Percentiles rank a stretch among this genome's conserved stretches.
phyloP scores from a whole-genome alignment of 2,113 vertebrate genomes.

The Pygoscelis antarcticus region DNA sequence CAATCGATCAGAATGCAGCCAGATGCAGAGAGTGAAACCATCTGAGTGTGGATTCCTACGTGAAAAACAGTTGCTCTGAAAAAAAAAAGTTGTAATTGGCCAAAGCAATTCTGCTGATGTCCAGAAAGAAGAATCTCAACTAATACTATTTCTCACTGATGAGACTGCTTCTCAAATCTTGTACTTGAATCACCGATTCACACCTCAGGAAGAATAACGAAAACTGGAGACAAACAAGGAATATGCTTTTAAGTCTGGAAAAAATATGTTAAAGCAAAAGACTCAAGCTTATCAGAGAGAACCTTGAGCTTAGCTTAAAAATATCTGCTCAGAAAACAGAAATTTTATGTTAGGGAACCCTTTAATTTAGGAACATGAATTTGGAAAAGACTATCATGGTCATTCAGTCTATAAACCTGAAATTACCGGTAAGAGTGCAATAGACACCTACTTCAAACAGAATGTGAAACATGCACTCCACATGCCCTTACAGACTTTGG shows the following conservation, averaged over 20 bases:
- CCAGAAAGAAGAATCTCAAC: background rate
- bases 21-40: background rate
- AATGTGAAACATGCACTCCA: background rate
- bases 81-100: background rate
- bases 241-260: background rate
- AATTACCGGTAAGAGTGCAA: background rate
- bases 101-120: background rate
- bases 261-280: background rate
- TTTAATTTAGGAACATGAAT: background rate
- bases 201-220: background rate
- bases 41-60: background rate
- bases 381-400: background rate
- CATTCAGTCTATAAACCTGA: background rate
- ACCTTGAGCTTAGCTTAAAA: background rate
- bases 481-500: background rate
- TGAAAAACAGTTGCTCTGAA: background rate
- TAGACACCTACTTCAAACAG: background rate
- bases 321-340: background rate
- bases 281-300: background rate
- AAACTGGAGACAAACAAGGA: background rate
- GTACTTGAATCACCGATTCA: background rate
- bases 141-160: background rate
- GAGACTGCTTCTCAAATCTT: background rate
- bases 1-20: background rate
- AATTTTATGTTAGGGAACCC: background rate